Evolutionary conservation across 2,113 vertebrate genomes (phyloP).

Genomic region (Martes martes): DNA sequence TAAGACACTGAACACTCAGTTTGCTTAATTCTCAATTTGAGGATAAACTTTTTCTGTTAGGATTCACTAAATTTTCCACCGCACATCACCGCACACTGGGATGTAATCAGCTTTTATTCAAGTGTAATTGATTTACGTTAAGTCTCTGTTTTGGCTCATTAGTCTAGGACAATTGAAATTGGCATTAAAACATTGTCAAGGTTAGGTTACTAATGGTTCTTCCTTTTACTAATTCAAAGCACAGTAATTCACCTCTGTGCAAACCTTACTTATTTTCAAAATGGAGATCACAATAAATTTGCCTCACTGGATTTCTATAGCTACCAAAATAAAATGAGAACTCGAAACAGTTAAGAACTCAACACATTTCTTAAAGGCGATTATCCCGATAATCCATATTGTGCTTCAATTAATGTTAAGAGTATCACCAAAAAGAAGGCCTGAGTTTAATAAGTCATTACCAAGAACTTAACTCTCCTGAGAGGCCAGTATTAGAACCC

Average conservation of each 20-base stretch:
- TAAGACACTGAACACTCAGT: neutral
- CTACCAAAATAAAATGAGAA: slow-evolving; percentile 10
- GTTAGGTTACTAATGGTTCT: slow-evolving; percentile 35
- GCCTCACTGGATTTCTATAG: neutral
- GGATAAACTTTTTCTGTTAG: slow-evolving; percentile 36
- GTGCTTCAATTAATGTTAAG: neutral
- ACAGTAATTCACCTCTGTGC: neutral
- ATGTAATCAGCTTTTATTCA: slow-evolving; percentile 45
- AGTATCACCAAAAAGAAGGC: neutral
- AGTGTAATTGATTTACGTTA: slow-evolving; percentile 38
- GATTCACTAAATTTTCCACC: slow-evolving; percentile 34
- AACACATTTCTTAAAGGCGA: neutral
- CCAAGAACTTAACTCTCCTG: neutral
- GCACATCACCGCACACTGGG: neutral
- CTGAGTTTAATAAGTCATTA: neutral
- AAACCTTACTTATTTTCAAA: slow-evolving; percentile 40
- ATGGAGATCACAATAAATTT: neutral
- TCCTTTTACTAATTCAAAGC: slow-evolving; percentile 37
- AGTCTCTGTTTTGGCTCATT: slow-evolving; percentile 44
- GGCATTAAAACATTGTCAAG: neutral
- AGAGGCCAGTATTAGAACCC: neutral
- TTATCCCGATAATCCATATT: neutral
- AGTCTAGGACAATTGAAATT: slow-evolving; percentile 32
- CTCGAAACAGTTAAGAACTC: neutral
- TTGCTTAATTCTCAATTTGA: neutral